Percentiles rank a stretch among this genome's conserved stretches.
Evolutionary conservation across 2,888 invertebrate species (phyloP).

Genomic region (Drosophila diplacantha): DNA sequence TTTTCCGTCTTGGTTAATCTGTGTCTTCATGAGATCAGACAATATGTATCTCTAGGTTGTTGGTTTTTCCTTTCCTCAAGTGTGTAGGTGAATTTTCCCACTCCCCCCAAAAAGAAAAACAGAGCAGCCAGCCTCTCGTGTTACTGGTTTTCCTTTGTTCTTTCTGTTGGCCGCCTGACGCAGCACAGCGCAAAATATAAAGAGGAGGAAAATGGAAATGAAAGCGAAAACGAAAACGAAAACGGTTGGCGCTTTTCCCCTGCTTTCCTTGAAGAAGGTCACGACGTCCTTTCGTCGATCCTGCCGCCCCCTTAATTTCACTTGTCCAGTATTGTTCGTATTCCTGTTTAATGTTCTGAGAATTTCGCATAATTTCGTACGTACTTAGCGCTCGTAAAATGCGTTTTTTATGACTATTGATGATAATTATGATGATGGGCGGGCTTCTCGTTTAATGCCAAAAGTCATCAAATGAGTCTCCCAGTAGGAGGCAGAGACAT

Average conservation of each 20-base stretch:
- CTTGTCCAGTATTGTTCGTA: constrained; percentile 51
- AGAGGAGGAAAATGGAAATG: constrained; percentile 8
- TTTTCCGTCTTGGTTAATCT: constrained; percentile 9
- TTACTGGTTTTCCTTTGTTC: constrained; percentile 30
- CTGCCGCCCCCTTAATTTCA: constrained; percentile 16
- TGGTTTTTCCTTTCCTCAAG: constrained; percentile 4
- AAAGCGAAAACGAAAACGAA: constrained; percentile 18
- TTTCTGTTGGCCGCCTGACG: constrained; percentile 39
- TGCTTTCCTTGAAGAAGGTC: constrained; percentile 66
- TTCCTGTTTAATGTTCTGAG: constrained; percentile 32
- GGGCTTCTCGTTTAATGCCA: constrained; percentile 37
- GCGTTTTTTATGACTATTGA: constrained; percentile 21
- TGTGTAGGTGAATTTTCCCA: constrained; percentile 16
- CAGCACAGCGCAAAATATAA: constrained; percentile 26
- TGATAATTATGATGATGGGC: not conserved
- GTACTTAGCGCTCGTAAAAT: constrained; percentile 40
- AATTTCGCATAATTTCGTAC: constrained; percentile 49
- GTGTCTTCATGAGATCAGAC: constrained; percentile 26
- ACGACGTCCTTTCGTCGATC: constrained; percentile 30
- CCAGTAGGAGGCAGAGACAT: constrained; percentile 1
- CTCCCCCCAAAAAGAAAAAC: constrained; percentile 8
- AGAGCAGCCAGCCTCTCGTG: constrained; percentile 14
- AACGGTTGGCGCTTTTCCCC: constrained; percentile 31
- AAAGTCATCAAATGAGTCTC: constrained; percentile 24
- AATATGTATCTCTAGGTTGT: constrained; percentile 13